A percentile compares a stretch with the other conserved stretches of the same genome.
Evolutionary conservation across 2,113 vertebrate genomes (phyloP).

Genomic region (Larimichthys polyactis): DNA sequence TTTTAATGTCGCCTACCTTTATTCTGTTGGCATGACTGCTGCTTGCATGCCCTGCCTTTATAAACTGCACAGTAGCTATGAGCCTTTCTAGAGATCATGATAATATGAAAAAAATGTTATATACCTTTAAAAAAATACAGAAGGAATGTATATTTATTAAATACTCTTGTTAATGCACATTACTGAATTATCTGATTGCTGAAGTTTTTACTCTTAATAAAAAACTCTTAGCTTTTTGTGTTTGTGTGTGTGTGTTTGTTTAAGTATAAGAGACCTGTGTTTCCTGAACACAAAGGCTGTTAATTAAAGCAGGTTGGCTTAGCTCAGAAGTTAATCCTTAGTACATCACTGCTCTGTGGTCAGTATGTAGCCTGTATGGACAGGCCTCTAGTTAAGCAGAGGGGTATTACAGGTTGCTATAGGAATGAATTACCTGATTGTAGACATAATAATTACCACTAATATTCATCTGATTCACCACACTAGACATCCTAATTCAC

Average conservation of each 20-base stretch:
- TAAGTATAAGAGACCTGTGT: conserved; percentile 7
- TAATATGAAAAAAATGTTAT: conserved; percentile 44
- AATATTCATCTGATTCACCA: neutral
- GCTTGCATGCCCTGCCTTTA: conserved; percentile 81
- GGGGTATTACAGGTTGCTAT: neutral
- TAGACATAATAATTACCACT: neutral
- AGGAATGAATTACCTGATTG: neutral
- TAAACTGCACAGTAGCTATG: conserved; percentile 62
- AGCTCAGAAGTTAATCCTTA: conserved; percentile 38
- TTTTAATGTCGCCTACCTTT: conserved; percentile 58
- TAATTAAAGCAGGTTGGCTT: conserved; percentile 45
- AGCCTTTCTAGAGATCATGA: conserved; percentile 63
- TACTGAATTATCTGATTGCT: conserved; percentile 50
- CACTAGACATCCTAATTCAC: neutral
- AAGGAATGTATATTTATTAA: conserved; percentile 80
- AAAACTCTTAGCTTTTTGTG: conserved; percentile 40
- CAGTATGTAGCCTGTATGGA: neutral
- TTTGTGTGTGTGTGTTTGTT: conserved; percentile 1
- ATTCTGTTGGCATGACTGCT: conserved; percentile 72
- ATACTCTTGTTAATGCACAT: conserved; percentile 68
- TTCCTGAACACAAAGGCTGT: conserved; percentile 28
- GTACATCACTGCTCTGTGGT: neutral
- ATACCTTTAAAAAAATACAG: conserved; percentile 72
- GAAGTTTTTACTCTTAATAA: conserved; percentile 80
- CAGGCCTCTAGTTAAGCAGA: neutral